Evolutionary conservation across 2,888 invertebrate genomes (phyloP).

Genomic region (Onchidella celtica): DNA sequence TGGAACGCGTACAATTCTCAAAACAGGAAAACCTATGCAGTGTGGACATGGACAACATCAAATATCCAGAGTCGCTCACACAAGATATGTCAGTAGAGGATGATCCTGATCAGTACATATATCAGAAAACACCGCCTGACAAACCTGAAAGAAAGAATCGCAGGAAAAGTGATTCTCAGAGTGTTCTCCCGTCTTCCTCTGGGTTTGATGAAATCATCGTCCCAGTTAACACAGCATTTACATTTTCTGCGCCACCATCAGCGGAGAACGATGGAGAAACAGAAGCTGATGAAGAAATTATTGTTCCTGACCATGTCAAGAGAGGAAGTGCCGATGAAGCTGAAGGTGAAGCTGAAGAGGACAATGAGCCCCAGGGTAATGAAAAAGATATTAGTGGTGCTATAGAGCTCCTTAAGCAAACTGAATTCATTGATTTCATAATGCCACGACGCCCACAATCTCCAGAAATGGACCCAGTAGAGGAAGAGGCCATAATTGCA

Average conservation of each 20-base stretch:
- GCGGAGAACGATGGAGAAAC: slow-evolving; percentile 39
- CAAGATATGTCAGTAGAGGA: slow-evolving; percentile 9
- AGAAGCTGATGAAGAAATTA: slow-evolving; percentile 55
- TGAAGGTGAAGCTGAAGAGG: not conserved
- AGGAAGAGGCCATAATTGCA: not conserved
- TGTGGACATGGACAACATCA: not conserved
- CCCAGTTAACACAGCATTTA: not conserved
- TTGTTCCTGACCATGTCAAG: slow-evolving; percentile 40
- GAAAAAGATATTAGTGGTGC: not conserved
- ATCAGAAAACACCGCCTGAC: slow-evolving; percentile 52
- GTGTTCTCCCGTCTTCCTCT: not conserved
- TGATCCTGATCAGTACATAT: not conserved
- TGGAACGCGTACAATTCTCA: not conserved
- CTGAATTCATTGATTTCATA: not conserved
- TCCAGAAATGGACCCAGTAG: not conserved
- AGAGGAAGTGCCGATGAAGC: not conserved
- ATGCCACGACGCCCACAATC: not conserved
- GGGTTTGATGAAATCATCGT: slow-evolving; percentile 19
- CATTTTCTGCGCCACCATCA: not conserved
- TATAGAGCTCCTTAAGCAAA: not conserved
- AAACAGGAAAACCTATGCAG: not conserved
- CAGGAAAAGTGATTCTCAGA: slow-evolving; percentile 47
- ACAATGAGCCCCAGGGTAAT: not conserved
- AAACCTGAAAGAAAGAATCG: slow-evolving; percentile 71
- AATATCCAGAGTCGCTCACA: not conserved